These are phyloP conservation scores for Spicauda simplicius DNA, from an alignment of 2,888 invertebrate genomes.

Conservation along the genomic window DNA sequence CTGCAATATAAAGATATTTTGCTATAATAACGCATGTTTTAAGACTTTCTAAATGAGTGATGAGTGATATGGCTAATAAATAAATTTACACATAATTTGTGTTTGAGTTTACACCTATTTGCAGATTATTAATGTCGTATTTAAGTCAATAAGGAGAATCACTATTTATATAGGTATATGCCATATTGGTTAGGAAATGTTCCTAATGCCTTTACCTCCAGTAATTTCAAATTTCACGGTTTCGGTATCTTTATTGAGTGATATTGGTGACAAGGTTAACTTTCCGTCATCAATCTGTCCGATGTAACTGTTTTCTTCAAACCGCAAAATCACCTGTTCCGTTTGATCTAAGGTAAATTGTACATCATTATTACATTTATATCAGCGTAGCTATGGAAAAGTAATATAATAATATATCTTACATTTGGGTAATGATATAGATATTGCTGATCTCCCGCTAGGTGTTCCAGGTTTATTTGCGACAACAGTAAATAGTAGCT, in stretches of 20 bases:
- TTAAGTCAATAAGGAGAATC: too few species aligned
- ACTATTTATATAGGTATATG: too few species aligned
- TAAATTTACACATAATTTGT: too few species aligned
- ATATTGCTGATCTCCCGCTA: slow-evolving; percentile 50
- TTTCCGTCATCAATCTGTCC: slow-evolving; percentile 43
- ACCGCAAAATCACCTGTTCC: slow-evolving; percentile 40
- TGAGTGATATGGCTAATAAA: too few species aligned
- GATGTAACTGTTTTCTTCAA: slow-evolving; percentile 43
- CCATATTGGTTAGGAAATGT: too few species aligned
- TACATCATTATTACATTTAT: too few species aligned
- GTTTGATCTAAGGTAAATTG: slow-evolving; percentile 37
- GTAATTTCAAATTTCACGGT: slow-evolving; percentile 7
- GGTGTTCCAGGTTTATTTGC: slow-evolving; percentile 42
- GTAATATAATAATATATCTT: slow-evolving; percentile 45
- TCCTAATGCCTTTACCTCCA: background rate
- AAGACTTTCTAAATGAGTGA: too few species aligned
- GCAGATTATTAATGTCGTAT: too few species aligned
- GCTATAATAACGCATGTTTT: background rate
- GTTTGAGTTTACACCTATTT: too few species aligned
- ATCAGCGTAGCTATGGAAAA: too few species aligned
- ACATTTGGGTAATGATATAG: slow-evolving; percentile 48
- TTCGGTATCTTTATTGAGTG: slow-evolving; percentile 23
- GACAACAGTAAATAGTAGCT: slow-evolving; percentile 44
- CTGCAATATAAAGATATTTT: background rate
- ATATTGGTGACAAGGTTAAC: slow-evolving; percentile 41